Base-by-base conservation (phyloP, 2,797 vertebrate species). In the Phoxinus dragarum region DNA sequence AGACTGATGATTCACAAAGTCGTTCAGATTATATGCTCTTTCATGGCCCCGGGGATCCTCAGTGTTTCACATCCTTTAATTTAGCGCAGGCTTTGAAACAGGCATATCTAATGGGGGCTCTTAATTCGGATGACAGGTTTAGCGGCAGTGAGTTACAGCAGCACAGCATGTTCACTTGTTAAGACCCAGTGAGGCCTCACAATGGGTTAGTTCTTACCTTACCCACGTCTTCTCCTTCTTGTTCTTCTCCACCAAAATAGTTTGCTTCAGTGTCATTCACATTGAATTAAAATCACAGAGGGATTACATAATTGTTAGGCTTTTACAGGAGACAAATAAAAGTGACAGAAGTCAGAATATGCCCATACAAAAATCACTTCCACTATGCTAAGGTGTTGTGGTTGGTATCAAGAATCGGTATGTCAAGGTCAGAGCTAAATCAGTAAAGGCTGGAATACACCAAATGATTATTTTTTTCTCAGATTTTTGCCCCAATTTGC, bases 121-220 rank as follows among this genome's bases (percentile, higher is more conserved):
- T 96, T 95, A 94, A 95, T 96, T 95, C 92, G 87, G 90, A 88
- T 93, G 94, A 95, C 94, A 95, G 93, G 88, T 94, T 94, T 94
- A 95, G 93, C 90, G 90, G 92, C 92, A 84, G 93, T 94, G 94
- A 96, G 92, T 95, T 94, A 95, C 95, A 93, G 90, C 90, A 88
- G 86, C 82, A 80, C 77, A 84, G 90, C 91, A 82, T 80, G 89
- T 89, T 88, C 84, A 86, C 93, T 95, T 88, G 90, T 95, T 94
- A 94, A 93, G 89, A 88, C 89, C 78, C 89, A 84, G 72, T 91
- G 88, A 91, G 89, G 90, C 92, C 91, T 66, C 89, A 90, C 89
- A 88, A 79, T 88, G 90, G 89, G 90, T 92, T 92, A 89, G 64
- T 86, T 81, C 84, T 89, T 81, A 87, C 38, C 61, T 34, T 44